Evolutionary conservation across 2,888 invertebrate species (phyloP), one percentile per base, ranked within the genome.

Genomic region (Caenorhabditis virilis): DNA sequence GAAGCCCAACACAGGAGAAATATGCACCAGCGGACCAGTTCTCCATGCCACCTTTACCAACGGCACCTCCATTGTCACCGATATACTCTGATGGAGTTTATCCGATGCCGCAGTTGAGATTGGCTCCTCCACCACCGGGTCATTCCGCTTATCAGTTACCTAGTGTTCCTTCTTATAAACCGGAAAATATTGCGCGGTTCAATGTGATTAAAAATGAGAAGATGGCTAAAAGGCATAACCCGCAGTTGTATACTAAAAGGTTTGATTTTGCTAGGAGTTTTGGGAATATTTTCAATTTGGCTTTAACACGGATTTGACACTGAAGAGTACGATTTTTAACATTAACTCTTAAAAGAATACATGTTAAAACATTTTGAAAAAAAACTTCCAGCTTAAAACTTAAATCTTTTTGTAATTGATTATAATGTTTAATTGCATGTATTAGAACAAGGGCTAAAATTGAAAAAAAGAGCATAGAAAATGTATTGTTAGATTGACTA

Each of bases 231-330:
- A 35, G 60, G 27, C 67, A 72, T 51, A 72, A 72, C 48, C 72
- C 72, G 26, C 72, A 72, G 46, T 39, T 72, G 53, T 69, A 72
- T 46, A 72, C 72, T 22, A 69, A 72, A 65, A 69, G 72, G 72
- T 72, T 30, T 26, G n/a, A n/a, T n/a, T n/a, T n/a, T n/a, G n/a
- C n/a, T n/a, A n/a, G n/a, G n/a, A n/a, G n/a, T n/a, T n/a, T n/a
- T n/a, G n/a, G n/a, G n/a, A n/a, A n/a, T n/a, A n/a, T n/a, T n/a
- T n/a, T n/a, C n/a, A n/a, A n/a, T n/a, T n/a, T n/a, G n/a, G n/a
- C n/a, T n/a, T n/a, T n/a, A n/a, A n/a, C n/a, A n/a, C n/a, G n/a
- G n/a, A n/a, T n/a, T n/a, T n/a, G n/a, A n/a, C n/a, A n/a, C n/a
- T n/a, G n/a, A n/a, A n/a, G n/a, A n/a, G n/a, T n/a, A n/a, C n/a